A percentile compares a stretch with the other conserved stretches of the same genome.
These are phyloP conservation scores for Cryptoprocta ferox DNA, from an alignment of 2,797 vertebrate species.

Conservation along the genomic window DNA sequence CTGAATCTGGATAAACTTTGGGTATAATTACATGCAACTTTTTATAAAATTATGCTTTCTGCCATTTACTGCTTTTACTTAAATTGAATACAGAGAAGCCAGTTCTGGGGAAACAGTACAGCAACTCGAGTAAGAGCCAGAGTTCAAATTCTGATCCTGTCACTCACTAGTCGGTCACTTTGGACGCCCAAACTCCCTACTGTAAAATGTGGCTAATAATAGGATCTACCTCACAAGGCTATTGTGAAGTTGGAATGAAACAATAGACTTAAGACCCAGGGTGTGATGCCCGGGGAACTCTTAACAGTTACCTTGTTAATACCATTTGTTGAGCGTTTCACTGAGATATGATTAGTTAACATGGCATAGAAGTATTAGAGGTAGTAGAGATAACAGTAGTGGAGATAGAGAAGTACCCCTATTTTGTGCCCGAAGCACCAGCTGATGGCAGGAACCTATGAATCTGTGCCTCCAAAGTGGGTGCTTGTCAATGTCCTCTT, in stretches of 20 bases:
- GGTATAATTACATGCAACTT: not conserved
- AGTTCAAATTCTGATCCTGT: not conserved
- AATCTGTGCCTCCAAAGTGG: not conserved
- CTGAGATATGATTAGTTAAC: not conserved
- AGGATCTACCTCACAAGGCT: not conserved
- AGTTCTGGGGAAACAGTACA: not conserved
- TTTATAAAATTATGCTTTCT: not conserved
- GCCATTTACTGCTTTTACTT: slow-evolving; percentile 1
- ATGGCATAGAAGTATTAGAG: not conserved
- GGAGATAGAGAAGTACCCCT: not conserved
- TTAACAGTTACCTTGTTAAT: not conserved
- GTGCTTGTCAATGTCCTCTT: not conserved
- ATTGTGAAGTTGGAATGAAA: not conserved
- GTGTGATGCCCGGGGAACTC: not conserved
- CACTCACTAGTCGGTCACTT: not conserved
- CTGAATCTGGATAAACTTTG: not conserved
- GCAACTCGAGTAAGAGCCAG: not conserved
- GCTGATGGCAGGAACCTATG: not conserved
- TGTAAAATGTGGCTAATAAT: not conserved
- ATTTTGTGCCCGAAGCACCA: not conserved
- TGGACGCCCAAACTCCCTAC: not conserved
- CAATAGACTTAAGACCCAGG: not conserved
- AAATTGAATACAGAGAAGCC: not conserved
- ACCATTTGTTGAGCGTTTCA: not conserved
- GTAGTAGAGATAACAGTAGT: not conserved